Evolutionary conservation across 2,113 vertebrate genomes (phyloP), one percentile per base, ranked within the genome.

Genomic region (Toxotes chatareus): DNA sequence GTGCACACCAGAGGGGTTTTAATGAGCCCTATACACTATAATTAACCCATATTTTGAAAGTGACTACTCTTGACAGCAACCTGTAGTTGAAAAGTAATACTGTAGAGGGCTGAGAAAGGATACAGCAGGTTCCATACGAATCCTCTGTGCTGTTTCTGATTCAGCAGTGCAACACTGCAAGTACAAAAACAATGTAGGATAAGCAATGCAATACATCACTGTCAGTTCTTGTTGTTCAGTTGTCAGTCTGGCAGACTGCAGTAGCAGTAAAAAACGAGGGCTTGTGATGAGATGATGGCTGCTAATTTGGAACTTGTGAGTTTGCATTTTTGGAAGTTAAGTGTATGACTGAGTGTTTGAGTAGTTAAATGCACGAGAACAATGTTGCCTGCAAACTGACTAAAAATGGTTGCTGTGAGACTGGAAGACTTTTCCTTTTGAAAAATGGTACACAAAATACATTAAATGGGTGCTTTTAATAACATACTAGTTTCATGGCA

Each of bases 11-110:
- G 5, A 7, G 40, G 49, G 19, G 1, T 5, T 42, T 73, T 51
- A 69, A 71, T 73, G 16, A 49, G 66, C 40, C 1, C 2, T 21
- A 23, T 3, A 4, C 46, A 31, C 59, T 62, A 4, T 55, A 59
- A 80, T 76, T 49, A 83, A 66, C 42, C 38, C 49, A 23, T 14
- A 70, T 46, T 36, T 66, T 44, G 34, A 44, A 36, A 59, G 14
- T 57, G 34, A 16, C 23, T 49, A 17, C n/a, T 23, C 21, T 3
- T 12, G n/a, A 17, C n/a, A 40, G 9, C 32, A 63, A 21, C 38
- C 7, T 46, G 34, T 34, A 51, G 17, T 6, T 40, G 10, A 56
- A 47, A n/a, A 46, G 8, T 4, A 40, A 21, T 1, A 4, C 4
- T 16, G 31, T 3, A 1, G 2, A 0, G 0, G 27, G n/a, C 7